phyloP scores from a whole-genome alignment of 1,140 invertebrate species.

The Cheumatopsyche charites region DNA sequence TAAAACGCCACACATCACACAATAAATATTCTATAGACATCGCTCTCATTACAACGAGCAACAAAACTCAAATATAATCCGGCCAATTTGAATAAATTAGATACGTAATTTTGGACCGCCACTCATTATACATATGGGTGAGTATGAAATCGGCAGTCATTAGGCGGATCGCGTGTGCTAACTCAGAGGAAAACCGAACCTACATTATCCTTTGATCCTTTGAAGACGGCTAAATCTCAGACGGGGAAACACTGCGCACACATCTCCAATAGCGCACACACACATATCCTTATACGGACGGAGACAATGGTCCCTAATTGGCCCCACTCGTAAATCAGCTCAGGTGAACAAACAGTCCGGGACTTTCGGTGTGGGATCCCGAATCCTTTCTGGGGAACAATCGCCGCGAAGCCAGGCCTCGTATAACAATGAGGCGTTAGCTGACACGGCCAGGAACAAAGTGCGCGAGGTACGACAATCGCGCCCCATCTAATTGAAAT shows the following conservation, averaged over 20 bases:
- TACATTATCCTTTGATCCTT: not conserved
- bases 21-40: too few relatives aligned
- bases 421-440: too few relatives aligned
- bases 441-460: not conserved
- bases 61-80: too few relatives aligned
- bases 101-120: too few relatives aligned
- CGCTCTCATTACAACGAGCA: too few relatives aligned
- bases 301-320: conserved; percentile 30
- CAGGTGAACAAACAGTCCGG: conserved; percentile 30
- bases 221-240: conserved; percentile 8
- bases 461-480: not conserved
- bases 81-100: too few relatives aligned
- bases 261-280: too few relatives aligned
- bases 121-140: not conserved
- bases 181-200: not conserved
- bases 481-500: conserved; percentile 7
- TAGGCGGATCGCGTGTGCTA: not conserved
- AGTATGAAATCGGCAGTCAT: not conserved
- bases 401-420: not conserved
- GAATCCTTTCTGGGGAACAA: conserved; percentile 3
- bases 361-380: not conserved
- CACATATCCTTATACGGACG: not conserved
- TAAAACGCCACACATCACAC: too few relatives aligned
- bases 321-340: conserved; percentile 33
- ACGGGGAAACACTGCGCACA: not conserved